Percentiles rank a stretch among this genome's conserved stretches.
Conservation (phyloP, 2,888 invertebrate genomes). For the Stegana nigrithorax region DNA sequence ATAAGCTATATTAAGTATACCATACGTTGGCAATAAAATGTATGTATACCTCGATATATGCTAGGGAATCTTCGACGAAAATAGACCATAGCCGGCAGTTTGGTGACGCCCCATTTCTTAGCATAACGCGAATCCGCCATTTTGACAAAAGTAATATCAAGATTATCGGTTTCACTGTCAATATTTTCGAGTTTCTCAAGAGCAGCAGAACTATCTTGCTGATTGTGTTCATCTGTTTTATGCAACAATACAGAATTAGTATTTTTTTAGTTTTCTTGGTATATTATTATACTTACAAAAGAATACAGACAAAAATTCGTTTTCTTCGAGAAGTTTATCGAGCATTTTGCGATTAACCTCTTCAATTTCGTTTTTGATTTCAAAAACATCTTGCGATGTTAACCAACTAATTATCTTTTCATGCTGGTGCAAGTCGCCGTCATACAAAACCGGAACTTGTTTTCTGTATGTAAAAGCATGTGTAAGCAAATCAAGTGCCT, state of each 20-base stretch:
- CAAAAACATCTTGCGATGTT: slow-evolving; percentile 94
- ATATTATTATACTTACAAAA: slow-evolving; percentile 79
- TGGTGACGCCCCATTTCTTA: slow-evolving; percentile 92
- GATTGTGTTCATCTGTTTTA: slow-evolving; percentile 85
- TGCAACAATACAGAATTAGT: no score
- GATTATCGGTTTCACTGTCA: slow-evolving; percentile 93
- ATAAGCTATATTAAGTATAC: background rate
- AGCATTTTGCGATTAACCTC: slow-evolving; percentile 97
- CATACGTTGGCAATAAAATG: background rate
- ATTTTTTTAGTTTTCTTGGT: background rate
- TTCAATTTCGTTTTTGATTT: slow-evolving; percentile 96
- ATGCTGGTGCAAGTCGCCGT: slow-evolving; percentile 89
- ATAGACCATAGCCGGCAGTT: slow-evolving; percentile 90
- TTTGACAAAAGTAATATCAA: slow-evolving; percentile 94
- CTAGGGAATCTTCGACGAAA: slow-evolving; percentile 92
- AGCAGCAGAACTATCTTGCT: slow-evolving; percentile 84
- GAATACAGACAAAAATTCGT: slow-evolving; percentile 94
- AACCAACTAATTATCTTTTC: slow-evolving; percentile 89
- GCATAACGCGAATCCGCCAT: slow-evolving; percentile 93
- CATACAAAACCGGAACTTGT: slow-evolving; percentile 86
- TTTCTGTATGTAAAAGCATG: slow-evolving; percentile 65
- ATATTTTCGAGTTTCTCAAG: slow-evolving; percentile 90
- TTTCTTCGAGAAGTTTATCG: slow-evolving; percentile 93
- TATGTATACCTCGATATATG: slow-evolving; percentile 82
- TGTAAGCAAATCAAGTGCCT: background rate